phyloP scores from a whole-genome alignment of 2,888 invertebrate species.

The Eurytoma adleriae region DNA sequence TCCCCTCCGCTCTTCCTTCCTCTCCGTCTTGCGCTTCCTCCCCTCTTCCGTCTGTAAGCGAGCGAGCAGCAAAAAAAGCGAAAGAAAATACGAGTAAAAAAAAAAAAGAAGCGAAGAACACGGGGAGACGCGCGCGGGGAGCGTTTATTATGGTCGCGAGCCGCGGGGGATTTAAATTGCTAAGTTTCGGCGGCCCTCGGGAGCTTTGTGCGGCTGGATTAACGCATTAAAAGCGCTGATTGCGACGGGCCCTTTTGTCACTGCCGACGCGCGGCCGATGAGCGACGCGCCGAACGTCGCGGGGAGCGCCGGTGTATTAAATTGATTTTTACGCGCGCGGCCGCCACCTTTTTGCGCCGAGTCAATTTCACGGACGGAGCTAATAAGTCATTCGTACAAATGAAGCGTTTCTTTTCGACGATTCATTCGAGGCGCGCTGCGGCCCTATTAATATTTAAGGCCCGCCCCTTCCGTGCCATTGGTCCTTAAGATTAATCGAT shows the following conservation, averaged over 20 bases:
- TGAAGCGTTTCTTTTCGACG: neutral
- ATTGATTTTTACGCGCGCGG: conserved; percentile 7
- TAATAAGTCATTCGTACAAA: conserved; percentile 26
- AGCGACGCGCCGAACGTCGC: neutral
- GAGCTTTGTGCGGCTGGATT: conserved; percentile 26
- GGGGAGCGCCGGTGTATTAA: neutral
- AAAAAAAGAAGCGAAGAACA: conserved; percentile 10
- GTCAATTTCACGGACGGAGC: conserved; percentile 28
- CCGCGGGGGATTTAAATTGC: conserved; percentile 20
- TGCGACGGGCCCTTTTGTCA: conserved; percentile 28
- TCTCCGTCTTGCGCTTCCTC: neutral
- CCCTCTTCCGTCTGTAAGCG: neutral
- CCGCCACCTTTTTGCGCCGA: conserved; percentile 8
- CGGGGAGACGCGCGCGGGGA: neutral
- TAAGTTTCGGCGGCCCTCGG: conserved; percentile 19
- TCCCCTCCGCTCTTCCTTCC: conserved; percentile 28
- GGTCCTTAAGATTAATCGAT: too few species aligned
- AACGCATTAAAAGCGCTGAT: conserved; percentile 26
- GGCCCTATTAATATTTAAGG: too few species aligned
- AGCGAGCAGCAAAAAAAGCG: neutral
- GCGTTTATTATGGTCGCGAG: conserved; percentile 36
- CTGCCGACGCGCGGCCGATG: neutral
- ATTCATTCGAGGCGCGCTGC: too few species aligned
- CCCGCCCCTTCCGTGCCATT: too few species aligned
- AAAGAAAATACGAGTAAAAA: conserved; percentile 1